Conservation (phyloP, 2,797 vertebrate species). For the Hydrophis major region DNA sequence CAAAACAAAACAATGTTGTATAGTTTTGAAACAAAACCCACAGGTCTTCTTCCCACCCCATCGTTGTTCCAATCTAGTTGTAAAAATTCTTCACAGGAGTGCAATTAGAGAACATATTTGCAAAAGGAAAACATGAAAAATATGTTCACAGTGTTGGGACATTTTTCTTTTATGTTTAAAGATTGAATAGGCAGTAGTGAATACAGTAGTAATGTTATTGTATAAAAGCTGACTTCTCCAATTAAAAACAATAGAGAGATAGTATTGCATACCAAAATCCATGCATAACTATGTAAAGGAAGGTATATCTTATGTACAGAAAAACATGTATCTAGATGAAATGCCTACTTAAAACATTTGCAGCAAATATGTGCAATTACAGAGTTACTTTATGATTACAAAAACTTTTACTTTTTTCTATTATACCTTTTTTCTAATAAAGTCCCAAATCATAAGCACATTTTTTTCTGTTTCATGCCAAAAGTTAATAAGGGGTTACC, state of each 20-base stretch:
- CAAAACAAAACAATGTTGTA: neutral
- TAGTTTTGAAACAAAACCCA: neutral
- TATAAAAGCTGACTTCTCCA: neutral
- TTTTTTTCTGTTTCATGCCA: neutral
- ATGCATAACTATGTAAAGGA: neutral
- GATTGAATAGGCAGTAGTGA: neutral
- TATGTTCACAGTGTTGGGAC: neutral
- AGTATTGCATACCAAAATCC: neutral
- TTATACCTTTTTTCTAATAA: neutral
- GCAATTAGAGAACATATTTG: neutral
- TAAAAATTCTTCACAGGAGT: neutral
- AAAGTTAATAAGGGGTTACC: neutral
- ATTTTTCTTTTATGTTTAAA: neutral
- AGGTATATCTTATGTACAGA: neutral
- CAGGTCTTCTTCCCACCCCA: neutral
- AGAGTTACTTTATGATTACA: neutral
- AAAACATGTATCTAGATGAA: neutral
- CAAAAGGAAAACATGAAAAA: neutral
- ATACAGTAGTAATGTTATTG: neutral
- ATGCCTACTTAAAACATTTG: neutral
- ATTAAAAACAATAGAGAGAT: neutral
- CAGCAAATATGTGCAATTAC: neutral
- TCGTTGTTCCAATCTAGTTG: neutral
- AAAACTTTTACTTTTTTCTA: neutral
- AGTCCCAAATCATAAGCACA: neutral